Base-by-base conservation (phyloP, 23 tunicate species). In the Oikopleura vanhoeffeni region DNA sequence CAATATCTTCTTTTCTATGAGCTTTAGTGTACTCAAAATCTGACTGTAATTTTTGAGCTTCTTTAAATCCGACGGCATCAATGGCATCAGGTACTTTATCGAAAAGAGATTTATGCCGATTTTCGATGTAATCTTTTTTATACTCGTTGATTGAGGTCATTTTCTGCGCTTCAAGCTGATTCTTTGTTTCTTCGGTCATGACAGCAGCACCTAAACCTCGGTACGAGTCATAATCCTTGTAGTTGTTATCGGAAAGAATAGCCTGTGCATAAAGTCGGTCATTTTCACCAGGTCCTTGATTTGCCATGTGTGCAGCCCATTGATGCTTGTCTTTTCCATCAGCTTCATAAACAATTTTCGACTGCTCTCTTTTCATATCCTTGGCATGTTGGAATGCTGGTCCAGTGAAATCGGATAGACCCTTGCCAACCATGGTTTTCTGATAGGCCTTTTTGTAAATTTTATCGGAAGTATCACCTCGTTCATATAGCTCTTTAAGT, bases 1-100 rank as follows among this genome's bases (percentile, higher is more conserved):
- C 97, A 49, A 92, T 83, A 84, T 92, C 97, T 76, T 92, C 97
- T 82, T 89, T 89, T 40, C 41, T 67, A 42, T 92, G 97, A 60
- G 85, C 88, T 67, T 85, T 89, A 40, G 86, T 87, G 86, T 92
- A 92, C 41, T 89, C 87, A 39, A 2, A 76, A 71, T 71, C 79
- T 33, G 79, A 71, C 35, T 71, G 79, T 3, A 71, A 30, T 32
- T 71, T 71, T 71, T 71, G 79, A 2, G 79, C 79, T 13, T 71
- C 79, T 30, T 71, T 71, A 38, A 24, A 71, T 13, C 34, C 79
- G 32, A 30, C 79, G 34, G 35, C 35, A 30, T 71, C 79, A 30
- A 71, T 71, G 27, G 79, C 34, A 18, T 71, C 79, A 2, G 27
- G 34, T 2, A 18, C 27, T 38, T 71, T 71, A 13, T 18, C 79